These are phyloP conservation scores for Drosophila tsacasi DNA, from an alignment of 1,140 invertebrate species.

Conservation along the genomic window DNA sequence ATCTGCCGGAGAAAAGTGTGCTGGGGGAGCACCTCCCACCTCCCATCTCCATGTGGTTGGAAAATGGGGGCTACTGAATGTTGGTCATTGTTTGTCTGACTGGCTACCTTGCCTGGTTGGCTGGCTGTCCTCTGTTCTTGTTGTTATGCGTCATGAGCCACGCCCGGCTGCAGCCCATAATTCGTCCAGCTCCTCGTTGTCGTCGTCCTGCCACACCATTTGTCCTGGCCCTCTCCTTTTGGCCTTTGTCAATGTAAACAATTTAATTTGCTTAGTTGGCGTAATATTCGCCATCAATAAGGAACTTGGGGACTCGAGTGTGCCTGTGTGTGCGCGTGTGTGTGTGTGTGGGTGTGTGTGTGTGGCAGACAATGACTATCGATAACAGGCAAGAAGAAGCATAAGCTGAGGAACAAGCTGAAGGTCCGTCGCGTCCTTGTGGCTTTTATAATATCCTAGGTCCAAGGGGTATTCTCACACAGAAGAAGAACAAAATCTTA, in stretches of 20 bases:
- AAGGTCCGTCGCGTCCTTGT: slow-evolving; percentile 43
- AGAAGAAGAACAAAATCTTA: neutral
- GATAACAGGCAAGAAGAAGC: slow-evolving; percentile 52
- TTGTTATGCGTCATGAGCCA: slow-evolving; percentile 54
- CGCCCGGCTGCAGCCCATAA: slow-evolving; percentile 31
- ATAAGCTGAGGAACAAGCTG: neutral
- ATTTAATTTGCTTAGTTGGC: slow-evolving; percentile 84
- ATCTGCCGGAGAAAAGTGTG: neutral
- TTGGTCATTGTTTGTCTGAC: slow-evolving; percentile 48
- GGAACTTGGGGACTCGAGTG: slow-evolving; percentile 40
- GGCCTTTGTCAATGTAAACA: slow-evolving; percentile 76
- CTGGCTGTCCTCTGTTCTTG: neutral
- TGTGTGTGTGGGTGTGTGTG: slow-evolving; percentile 14
- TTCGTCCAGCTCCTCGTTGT: neutral
- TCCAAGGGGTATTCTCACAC: neutral
- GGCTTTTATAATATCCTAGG: slow-evolving; percentile 4
- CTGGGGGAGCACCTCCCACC: neutral
- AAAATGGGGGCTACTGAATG: slow-evolving; percentile 28
- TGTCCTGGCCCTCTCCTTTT: slow-evolving; percentile 38
- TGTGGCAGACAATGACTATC: slow-evolving; percentile 71
- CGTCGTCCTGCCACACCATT: slow-evolving; percentile 13
- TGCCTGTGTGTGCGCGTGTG: slow-evolving; percentile 13
- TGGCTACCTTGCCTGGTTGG: slow-evolving; percentile 35
- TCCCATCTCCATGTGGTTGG: neutral
- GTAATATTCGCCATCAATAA: slow-evolving; percentile 82